These are phyloP conservation scores for Hydriomena furcata DNA, from an alignment of 2,888 invertebrate species.

Conservation along the genomic window DNA sequence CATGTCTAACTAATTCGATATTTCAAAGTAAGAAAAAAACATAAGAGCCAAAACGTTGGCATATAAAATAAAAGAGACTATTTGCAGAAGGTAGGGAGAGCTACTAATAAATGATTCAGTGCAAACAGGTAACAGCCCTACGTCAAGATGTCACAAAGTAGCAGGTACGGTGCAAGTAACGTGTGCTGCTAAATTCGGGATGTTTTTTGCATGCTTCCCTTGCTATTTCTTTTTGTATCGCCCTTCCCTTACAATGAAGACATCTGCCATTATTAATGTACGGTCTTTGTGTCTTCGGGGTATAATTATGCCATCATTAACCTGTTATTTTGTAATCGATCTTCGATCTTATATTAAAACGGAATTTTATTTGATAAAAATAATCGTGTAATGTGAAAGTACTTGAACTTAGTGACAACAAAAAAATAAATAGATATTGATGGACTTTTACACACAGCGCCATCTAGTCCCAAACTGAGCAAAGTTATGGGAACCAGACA, in stretches of 20 bases:
- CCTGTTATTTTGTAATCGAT: constrained; percentile 25
- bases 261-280: constrained; percentile 53
- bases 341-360: too few species aligned
- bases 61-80: constrained; percentile 4
- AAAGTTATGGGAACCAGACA: too few species aligned
- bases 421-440: too few species aligned
- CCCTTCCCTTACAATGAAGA: constrained; percentile 53
- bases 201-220: constrained; percentile 66
- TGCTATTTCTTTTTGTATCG: constrained; percentile 54
- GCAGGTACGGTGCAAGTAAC: constrained; percentile 76
- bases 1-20: neutral
- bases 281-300: constrained; percentile 22
- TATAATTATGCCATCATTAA: constrained; percentile 35
- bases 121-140: constrained; percentile 61
- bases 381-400: too few species aligned
- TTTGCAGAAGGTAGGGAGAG: constrained; percentile 19
- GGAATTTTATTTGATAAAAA: too few species aligned
- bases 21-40: constrained; percentile 1
- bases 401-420: too few species aligned
- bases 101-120: constrained; percentile 47
- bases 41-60: constrained; percentile 1
- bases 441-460: too few species aligned
- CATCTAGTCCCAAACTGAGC: too few species aligned
- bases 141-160: constrained; percentile 78
- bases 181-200: constrained; percentile 72